Conservation (phyloP, 92 coral and sea anemone genomes). For the Porites divaricata region DNA sequence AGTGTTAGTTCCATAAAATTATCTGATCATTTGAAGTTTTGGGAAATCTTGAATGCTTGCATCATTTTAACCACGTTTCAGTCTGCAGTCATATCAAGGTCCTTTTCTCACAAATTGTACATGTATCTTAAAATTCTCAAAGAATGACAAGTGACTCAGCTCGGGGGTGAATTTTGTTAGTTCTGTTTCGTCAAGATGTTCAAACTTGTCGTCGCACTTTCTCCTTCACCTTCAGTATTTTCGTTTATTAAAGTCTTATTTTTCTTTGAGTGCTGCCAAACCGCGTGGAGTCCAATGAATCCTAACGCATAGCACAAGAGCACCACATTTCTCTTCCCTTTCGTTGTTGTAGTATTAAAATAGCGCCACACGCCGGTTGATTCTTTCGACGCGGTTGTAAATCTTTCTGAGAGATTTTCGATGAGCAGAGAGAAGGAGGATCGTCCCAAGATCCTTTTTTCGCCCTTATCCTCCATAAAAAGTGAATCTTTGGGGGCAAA, state of each 20-base stretch:
- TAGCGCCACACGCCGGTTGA: constrained; percentile 46
- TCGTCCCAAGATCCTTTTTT: constrained; percentile 26
- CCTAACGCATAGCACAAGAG: constrained; percentile 67
- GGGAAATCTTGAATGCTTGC: too few relatives aligned
- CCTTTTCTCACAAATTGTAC: too few relatives aligned
- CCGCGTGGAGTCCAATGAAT: constrained; percentile 79
- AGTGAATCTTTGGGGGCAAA: not conserved
- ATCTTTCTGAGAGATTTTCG: constrained; percentile 36
- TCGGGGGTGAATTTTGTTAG: too few relatives aligned
- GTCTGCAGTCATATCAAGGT: too few relatives aligned
- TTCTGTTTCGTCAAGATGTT: not conserved
- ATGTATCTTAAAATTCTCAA: too few relatives aligned
- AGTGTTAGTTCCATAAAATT: too few relatives aligned
- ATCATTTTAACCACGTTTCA: too few relatives aligned
- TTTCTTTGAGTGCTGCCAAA: constrained; percentile 80
- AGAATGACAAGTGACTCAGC: too few relatives aligned
- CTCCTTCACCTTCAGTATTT: not conserved
- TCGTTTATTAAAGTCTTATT: constrained; percentile 26
- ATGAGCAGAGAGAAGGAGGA: constrained; percentile 39
- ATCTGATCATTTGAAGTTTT: too few relatives aligned
- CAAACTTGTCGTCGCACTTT: not conserved
- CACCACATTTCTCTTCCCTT: constrained; percentile 78
- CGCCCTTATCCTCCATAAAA: constrained; percentile 20
- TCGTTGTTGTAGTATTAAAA: constrained; percentile 69
- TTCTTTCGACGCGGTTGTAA: constrained; percentile 1